Evolutionary conservation across 2,888 invertebrate species (phyloP), one percentile per base, ranked within the genome.

Genomic region (Diarsia rubi): DNA sequence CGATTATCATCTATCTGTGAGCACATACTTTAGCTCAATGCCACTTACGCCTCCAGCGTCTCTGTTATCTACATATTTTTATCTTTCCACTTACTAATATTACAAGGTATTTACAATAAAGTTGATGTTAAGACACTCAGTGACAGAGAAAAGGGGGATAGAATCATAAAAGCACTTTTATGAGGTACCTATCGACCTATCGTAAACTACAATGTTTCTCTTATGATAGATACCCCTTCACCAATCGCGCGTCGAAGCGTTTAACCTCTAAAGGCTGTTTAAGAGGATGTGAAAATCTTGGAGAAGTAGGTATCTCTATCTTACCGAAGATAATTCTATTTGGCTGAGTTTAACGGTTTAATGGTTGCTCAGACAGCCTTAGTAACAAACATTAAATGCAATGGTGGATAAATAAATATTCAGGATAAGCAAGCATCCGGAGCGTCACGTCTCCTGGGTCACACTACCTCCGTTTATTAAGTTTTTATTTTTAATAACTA

Each of bases 81-180:
- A 77, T 75, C 60, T 69, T 71, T 77, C 77, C 75, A 81, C 76
- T 81, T 78, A 81, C 74, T 74, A 79, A 78, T 71, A 86, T 78
- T 85, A 79, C 79, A 77, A 83, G 62, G 66, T 84, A 80, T 81
- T 82, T 80, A 81, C 69, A 85, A 78, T 79, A 80, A 81, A 76
- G 62, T 85, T 69, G 73, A 82, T 81, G 69, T 79, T 77, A 78
- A 79, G 69, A 74, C 67, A 81, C 75, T 81, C 77, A 78, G 68
- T 83, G 73, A 83, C 71, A 78, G 70, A 78, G 84, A 85, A 82
- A 80, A 71, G 66, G 59, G 81, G 74, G 63, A 78, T 70, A 73
- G 75, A 66, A 73, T 64, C 79, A 84, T 86, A 84, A 87, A 85
- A 83, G 59, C 63, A 75, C 73, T 84, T 87, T 87, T 87, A 87